A percentile compares a stretch with the other conserved stretches of the same genome.
Evolutionary conservation across 2,888 invertebrate genomes (phyloP).

Genomic region (Cremastobaeus sp.): DNA sequence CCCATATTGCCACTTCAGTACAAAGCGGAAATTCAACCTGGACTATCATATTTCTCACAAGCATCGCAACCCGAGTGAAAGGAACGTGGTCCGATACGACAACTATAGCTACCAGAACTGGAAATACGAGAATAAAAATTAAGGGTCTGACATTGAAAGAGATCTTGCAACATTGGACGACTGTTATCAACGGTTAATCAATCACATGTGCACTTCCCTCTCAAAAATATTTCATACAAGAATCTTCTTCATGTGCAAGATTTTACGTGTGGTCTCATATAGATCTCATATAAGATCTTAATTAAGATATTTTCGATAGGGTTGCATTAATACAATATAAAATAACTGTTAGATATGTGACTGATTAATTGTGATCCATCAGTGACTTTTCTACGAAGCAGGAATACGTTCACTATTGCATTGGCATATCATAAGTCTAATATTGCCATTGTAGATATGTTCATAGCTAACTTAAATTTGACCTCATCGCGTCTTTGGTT

Average conservation of each 20-base stretch:
- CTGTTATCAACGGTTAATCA: neutral
- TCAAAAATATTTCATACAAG: no score
- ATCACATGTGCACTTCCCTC: neutral
- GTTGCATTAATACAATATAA: no score
- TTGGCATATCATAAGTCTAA: constrained; percentile 7
- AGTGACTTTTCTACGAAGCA: no score
- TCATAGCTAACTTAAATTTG: constrained; percentile 5
- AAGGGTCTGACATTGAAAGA: neutral
- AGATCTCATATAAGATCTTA: no score
- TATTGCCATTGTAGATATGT: constrained; percentile 25
- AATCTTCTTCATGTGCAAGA: no score
- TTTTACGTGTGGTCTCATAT: no score
- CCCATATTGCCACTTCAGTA: constrained; percentile 74
- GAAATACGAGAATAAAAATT: constrained; percentile 53
- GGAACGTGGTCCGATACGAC: constrained; percentile 42
- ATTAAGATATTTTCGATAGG: no score
- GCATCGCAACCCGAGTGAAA: constrained; percentile 61
- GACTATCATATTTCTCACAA: constrained; percentile 70
- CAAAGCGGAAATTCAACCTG: constrained; percentile 75
- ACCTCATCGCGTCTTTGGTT: neutral
- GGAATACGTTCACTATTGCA: constrained; percentile 20
- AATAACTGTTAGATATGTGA: no score
- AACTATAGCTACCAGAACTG: constrained; percentile 46
- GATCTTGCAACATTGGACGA: neutral
- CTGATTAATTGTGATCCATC: no score